Evolutionary conservation across 2,888 invertebrate species (phyloP).

Genomic region (Andrena praecox): DNA sequence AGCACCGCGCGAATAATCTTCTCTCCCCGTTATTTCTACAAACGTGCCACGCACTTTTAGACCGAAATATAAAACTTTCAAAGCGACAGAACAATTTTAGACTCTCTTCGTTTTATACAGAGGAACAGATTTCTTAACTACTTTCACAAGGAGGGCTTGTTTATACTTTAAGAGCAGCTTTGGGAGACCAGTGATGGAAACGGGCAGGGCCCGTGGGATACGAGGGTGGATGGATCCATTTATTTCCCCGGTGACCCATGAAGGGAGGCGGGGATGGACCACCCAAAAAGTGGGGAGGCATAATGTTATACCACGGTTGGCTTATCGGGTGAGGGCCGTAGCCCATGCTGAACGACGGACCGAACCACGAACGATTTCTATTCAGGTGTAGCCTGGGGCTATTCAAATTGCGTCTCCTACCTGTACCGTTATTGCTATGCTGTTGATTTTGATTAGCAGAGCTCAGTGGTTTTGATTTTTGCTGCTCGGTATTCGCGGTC

Average conservation of each 20-base stretch:
- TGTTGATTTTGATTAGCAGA: conserved; percentile 77
- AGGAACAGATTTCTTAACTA: conserved; percentile 75
- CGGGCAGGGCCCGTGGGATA: conserved; percentile 81
- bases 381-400: conserved; percentile 80
- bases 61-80: conserved; percentile 45
- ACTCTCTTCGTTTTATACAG: conserved; percentile 7
- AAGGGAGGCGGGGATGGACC: conserved; percentile 83
- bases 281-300: conserved; percentile 81
- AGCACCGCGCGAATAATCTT: conserved; percentile 12
- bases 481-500: conserved; percentile 70
- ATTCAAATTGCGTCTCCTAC: conserved; percentile 81
- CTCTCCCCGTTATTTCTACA: conserved; percentile 1
- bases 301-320: conserved; percentile 81
- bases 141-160: conserved; percentile 55
- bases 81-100: conserved; percentile 51
- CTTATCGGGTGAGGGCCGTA: conserved; percentile 81
- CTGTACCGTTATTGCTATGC: conserved; percentile 75
- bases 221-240: conserved; percentile 81
- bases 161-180: conserved; percentile 82
- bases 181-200: conserved; percentile 83
- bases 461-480: conserved; percentile 79
- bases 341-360: conserved; percentile 81
- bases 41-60: conserved; percentile 11
- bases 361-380: conserved; percentile 82
- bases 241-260: conserved; percentile 80